Evolutionary conservation across 2,797 vertebrate species (phyloP).

Genomic region (Phyllotis vaccarum): DNA sequence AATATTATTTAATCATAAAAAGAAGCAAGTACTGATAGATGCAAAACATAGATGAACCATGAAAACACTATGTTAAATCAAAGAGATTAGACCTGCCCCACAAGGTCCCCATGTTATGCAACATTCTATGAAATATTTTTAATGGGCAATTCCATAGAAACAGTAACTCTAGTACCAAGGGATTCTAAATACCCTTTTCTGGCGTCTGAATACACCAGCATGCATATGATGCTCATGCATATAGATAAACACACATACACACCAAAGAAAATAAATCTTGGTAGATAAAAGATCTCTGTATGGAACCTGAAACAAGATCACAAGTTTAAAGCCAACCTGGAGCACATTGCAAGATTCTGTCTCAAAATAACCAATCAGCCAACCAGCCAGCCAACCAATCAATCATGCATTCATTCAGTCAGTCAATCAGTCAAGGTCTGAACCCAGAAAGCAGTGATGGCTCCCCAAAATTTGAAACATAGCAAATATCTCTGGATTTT

Average conservation of each 20-base stretch:
- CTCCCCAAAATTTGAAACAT: background rate
- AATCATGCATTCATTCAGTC: background rate
- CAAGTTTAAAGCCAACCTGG: background rate
- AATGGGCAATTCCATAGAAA: slow-evolving; percentile 23
- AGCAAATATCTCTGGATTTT: slow-evolving; percentile 8
- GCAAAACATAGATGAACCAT: background rate
- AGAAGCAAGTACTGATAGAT: background rate
- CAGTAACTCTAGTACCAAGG: background rate
- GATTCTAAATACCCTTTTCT: background rate
- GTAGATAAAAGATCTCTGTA: background rate
- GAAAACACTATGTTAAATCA: slow-evolving; percentile 11
- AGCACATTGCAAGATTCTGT: background rate
- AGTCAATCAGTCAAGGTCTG: background rate
- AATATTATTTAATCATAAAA: slow-evolving; percentile 49
- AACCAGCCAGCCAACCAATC: background rate
- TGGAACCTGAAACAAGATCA: background rate
- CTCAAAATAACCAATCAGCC: background rate
- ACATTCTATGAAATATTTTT: background rate
- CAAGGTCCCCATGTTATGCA: background rate
- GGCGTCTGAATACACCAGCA: background rate
- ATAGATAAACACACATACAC: background rate
- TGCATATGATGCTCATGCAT: background rate
- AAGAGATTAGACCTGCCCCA: background rate
- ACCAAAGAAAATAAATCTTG: background rate
- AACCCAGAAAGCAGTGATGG: background rate